Evolutionary conservation across 37 sponge, comb jelly and placozoan species (phyloP), one percentile per base, ranked within the genome.

Genomic region (Tethya wilhelma): DNA sequence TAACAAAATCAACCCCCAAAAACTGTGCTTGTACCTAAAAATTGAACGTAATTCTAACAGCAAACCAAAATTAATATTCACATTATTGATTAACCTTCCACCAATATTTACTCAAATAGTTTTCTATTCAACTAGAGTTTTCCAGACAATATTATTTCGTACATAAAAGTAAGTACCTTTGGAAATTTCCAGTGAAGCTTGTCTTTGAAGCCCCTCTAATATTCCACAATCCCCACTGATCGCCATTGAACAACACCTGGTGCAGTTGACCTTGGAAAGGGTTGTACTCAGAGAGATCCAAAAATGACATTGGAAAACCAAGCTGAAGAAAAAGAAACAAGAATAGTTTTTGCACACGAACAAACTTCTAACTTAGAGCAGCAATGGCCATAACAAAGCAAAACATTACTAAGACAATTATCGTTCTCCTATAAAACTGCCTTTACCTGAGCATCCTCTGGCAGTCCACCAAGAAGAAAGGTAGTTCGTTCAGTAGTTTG

Each of bases 181-280:
- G 59, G 25, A 75, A 59, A 25, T 31, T 19, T 36, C 77, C 78
- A 85, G 70, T 45, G 49, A 85, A 45, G 20, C 20, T 40, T 42
- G 78, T 80, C 20, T 55, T 37, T 42, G 87, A 74, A 14, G 71
- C 39, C 20, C 81, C 23, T 29, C 87, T 42, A 17, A 79, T 36
- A 79, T 87, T 78, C 87, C 87, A 87, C n/a, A 87, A 76, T 0
- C 80, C 73, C 87, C 87, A 87, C 67, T 67, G 69, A 23, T 56
- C 68, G 0, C 75, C 81, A 75, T 87, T 87, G 45, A 80, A 87
- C 26, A 79, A 43, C 1, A 79, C 2, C 46, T 75, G 69, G 43
- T 68, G 68, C 23, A 79, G 14, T 44, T 75, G 77, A 4, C 85
- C 85, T 34, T 57, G 42, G 59, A 85, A 85, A 9, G 59, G n/a